Evolutionary conservation across 2,113 vertebrate genomes (phyloP), one percentile per base, ranked within the genome.

Genomic region (Epinephelus lanceolatus): DNA sequence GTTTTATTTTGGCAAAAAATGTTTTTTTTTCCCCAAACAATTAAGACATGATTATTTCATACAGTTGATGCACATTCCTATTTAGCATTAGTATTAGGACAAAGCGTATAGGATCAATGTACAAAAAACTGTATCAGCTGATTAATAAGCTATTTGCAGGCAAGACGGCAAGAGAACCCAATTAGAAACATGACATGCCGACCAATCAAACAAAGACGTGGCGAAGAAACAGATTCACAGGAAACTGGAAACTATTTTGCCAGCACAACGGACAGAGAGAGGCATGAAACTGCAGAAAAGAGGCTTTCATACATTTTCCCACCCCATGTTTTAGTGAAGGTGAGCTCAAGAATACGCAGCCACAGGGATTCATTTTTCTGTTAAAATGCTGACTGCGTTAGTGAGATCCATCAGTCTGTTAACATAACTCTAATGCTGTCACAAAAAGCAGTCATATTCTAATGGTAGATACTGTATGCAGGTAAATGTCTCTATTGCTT

Each of bases 211-310:
- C 21, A 60, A 49, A 27, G 40, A 60, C 10, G 25, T 17, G 3
- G 40, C 21, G 10, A 40, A 45, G 30, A 61, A 37, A 67, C 51
- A 4, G 19, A 53, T 61, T 56, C 7, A 52, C 33, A 37, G 33
- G 33, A 37, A 37, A 37, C 33, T 37, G 33, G 33, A 56, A 72
- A 70, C 19, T 17, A 2, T 14, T 33, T 51, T 61, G 42, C 12
- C 33, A 71, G 9, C 71, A 76, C 61, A 71, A 37, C 4, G 14
- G 33, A 71, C n/a, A 52, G 40, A 72, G 42, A 61, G 42, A 37
- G 13, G 23, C 11, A 1, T 69, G 30, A 21, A 69, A 74, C 73
- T 52, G 15, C 7, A 69, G 7, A 6, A 65, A 51, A 61, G 9
- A 57, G 8, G 14, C 18, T 27, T 62, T 63, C 2, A 60, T 19